Conservation (phyloP, 53 echinoderm and acorn worm genomes). For the Temnopleurus reevesii region DNA sequence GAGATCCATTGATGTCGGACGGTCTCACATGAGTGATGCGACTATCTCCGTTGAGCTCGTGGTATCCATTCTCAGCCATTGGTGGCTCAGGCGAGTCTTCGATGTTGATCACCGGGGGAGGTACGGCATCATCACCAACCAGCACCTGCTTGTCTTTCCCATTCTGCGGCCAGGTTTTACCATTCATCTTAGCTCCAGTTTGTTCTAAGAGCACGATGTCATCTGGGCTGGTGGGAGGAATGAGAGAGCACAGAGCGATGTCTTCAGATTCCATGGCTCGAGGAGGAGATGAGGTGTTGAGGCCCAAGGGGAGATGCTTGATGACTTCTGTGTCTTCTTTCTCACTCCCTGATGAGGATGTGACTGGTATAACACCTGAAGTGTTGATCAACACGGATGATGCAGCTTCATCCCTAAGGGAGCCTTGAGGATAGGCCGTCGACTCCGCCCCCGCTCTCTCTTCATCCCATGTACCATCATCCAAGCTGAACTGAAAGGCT, state of each 20-base stretch:
- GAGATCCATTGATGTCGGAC: not conserved
- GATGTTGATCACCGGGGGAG: not conserved
- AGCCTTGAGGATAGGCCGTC: not conserved
- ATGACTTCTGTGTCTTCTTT: not conserved
- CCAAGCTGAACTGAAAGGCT: slow-evolving; percentile 27
- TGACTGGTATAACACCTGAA: not conserved
- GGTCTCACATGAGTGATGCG: not conserved
- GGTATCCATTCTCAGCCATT: not conserved
- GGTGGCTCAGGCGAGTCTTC: not conserved
- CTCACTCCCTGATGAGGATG: not conserved
- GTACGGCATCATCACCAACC: not conserved
- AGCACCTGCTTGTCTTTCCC: slow-evolving; percentile 6
- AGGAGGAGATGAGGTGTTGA: not conserved
- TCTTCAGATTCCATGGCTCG: not conserved
- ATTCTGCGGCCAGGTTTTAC: slow-evolving; percentile 46
- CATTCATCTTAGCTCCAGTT: not conserved
- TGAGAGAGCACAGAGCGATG: slow-evolving; percentile 12
- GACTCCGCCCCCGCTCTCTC: not conserved
- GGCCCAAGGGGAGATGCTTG: not conserved
- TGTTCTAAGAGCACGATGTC: not conserved
- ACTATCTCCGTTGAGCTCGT: not conserved
- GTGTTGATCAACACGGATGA: not conserved
- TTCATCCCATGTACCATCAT: not conserved
- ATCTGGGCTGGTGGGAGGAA: not conserved
- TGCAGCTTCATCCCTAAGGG: not conserved